Percentiles rank a stretch among this genome's conserved stretches.
These are phyloP conservation scores for Brachionus plicatilis DNA, from an alignment of 1,140 invertebrate species.

Conservation along the genomic window DNA sequence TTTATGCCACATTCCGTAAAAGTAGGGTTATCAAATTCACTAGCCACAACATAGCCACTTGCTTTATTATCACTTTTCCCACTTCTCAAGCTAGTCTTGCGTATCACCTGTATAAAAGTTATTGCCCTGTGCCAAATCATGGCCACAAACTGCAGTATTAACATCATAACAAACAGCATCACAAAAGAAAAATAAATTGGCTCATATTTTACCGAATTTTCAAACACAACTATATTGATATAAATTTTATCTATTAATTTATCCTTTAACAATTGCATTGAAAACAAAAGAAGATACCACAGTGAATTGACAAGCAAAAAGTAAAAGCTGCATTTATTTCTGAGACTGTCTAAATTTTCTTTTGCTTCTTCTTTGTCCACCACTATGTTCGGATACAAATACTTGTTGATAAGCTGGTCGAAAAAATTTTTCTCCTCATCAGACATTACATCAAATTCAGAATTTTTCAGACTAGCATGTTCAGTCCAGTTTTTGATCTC, in stretches of 20 bases:
- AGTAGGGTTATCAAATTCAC: background rate
- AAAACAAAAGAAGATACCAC: slow-evolving; percentile 91
- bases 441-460: slow-evolving; percentile 59
- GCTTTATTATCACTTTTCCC: background rate
- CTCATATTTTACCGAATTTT: slow-evolving; percentile 59
- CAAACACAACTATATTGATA: slow-evolving; percentile 43
- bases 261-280: slow-evolving; percentile 62
- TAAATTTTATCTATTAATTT: slow-evolving; percentile 58
- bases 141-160: slow-evolving; percentile 57
- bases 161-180: slow-evolving; percentile 56
- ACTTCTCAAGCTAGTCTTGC: slow-evolving; percentile 41
- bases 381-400: slow-evolving; percentile 87
- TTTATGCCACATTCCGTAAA: background rate
- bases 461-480: slow-evolving; percentile 1
- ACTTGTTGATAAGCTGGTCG: slow-evolving; percentile 85
- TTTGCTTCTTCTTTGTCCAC: slow-evolving; percentile 73
- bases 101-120: slow-evolving; percentile 51
- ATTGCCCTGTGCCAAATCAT: slow-evolving; percentile 57
- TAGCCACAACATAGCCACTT: background rate
- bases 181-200: slow-evolving; percentile 78
- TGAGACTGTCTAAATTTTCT: slow-evolving; percentile 78
- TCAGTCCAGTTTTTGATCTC: slow-evolving; percentile 41
- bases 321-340: slow-evolving; percentile 85
- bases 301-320: slow-evolving; percentile 97
- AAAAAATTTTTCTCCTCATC: slow-evolving; percentile 79